Evolutionary conservation across 92 coral and sea anemone genomes (phyloP).

Genomic region (Heteractis magnifica): DNA sequence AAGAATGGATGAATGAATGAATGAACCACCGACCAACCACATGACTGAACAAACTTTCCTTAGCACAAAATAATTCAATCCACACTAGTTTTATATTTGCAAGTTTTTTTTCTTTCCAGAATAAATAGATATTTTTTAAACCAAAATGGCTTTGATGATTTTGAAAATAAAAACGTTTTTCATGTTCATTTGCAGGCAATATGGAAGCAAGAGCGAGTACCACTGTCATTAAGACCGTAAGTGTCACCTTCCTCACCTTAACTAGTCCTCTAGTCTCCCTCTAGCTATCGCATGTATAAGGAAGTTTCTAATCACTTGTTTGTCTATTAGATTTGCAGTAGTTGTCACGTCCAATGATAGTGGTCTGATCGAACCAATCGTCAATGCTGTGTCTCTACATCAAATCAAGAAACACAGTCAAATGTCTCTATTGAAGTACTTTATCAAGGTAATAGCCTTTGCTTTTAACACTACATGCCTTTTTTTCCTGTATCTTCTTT

Average conservation of each 20-base stretch:
- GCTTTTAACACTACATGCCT: background rate
- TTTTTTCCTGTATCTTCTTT: too few species aligned
- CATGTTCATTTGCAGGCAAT: conserved; percentile 55
- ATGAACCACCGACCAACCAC: too few species aligned
- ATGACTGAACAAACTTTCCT: too few species aligned
- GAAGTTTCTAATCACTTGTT: background rate
- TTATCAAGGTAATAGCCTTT: conserved; percentile 72
- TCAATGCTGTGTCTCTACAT: conserved; percentile 93
- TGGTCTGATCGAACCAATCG: conserved; percentile 94
- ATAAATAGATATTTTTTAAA: too few species aligned
- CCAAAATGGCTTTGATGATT: background rate
- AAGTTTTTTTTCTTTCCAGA: too few species aligned
- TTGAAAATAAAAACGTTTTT: background rate
- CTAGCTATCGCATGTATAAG: background rate
- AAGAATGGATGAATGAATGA: too few species aligned
- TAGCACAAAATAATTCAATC: too few species aligned
- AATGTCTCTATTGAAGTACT: conserved; percentile 93
- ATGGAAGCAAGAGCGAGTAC: conserved; percentile 82
- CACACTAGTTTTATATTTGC: too few species aligned
- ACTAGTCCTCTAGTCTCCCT: background rate
- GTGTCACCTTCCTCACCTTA: background rate
- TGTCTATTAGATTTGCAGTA: conserved; percentile 68
- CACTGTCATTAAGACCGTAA: conserved; percentile 76
- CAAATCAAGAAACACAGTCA: conserved; percentile 98
- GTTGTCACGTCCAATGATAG: conserved; percentile 96